Percentiles rank a stretch among this genome's conserved stretches.
phyloP scores from a whole-genome alignment of 1,140 invertebrate species.

The Yoshiicerus persimilis region DNA sequence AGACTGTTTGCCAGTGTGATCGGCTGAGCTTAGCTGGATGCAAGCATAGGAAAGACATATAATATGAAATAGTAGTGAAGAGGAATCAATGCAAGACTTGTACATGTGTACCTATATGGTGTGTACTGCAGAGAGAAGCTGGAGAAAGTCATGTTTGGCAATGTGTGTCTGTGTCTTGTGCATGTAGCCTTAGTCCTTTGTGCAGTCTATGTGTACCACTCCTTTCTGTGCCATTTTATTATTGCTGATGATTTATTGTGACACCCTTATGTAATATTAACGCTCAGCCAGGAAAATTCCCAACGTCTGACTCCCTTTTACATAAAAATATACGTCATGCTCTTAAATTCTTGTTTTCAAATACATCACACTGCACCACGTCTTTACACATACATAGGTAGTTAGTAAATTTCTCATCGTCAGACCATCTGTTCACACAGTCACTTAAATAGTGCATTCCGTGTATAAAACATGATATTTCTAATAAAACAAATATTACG shows the following conservation, averaged over 20 bases:
- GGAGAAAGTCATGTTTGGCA: not conserved
- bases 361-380: not conserved
- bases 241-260: constrained; percentile 24
- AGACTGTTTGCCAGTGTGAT: too few species aligned
- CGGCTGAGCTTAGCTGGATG: too few species aligned
- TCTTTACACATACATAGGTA: not conserved
- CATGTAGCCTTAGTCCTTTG: not conserved
- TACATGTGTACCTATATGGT: not conserved
- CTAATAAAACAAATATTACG: too few species aligned
- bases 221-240: constrained; percentile 18
- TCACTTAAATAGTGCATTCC: not conserved
- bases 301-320: not conserved
- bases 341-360: not conserved
- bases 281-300: not conserved
- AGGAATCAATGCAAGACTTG: not conserved
- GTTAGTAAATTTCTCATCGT: not conserved
- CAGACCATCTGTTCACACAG: not conserved
- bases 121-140: not conserved
- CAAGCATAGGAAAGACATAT: not conserved
- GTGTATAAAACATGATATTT: too few species aligned
- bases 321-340: not conserved
- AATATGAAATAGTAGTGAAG: not conserved
- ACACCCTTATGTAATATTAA: constrained; percentile 26
- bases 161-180: not conserved
- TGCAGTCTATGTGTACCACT: not conserved